Evolutionary conservation across 2,888 invertebrate genomes (phyloP).

Genomic region (Empis livida): DNA sequence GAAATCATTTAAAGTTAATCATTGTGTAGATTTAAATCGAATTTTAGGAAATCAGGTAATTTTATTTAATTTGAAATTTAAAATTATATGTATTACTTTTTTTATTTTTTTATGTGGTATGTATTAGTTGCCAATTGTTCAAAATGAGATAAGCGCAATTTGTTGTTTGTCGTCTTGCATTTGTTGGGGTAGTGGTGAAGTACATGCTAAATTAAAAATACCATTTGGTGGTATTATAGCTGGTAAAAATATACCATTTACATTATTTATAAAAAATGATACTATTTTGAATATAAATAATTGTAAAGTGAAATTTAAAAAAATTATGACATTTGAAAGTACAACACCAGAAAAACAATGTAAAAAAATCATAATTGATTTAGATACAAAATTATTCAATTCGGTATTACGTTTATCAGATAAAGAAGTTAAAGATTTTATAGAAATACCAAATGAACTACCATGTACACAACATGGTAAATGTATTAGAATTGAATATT

Average conservation of each 20-base stretch:
- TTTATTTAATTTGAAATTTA: background rate
- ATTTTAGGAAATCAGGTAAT: slow-evolving; percentile 50
- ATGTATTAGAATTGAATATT: slow-evolving; percentile 27
- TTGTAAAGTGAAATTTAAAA: background rate
- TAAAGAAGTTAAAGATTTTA: slow-evolving; percentile 19
- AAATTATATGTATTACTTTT: background rate
- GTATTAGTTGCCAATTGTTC: background rate
- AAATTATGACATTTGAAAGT: background rate
- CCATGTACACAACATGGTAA: slow-evolving; percentile 27
- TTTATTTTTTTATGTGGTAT: background rate
- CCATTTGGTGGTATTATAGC: slow-evolving; percentile 12
- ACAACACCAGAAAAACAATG: background rate
- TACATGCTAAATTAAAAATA: background rate
- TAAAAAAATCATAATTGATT: background rate
- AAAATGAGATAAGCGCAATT: too few relatives aligned
- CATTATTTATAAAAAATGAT: background rate
- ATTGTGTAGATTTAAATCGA: slow-evolving; percentile 64
- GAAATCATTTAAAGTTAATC: slow-evolving; percentile 45
- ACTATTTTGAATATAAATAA: background rate
- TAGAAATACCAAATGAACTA: slow-evolving; percentile 25
- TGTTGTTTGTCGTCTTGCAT: background rate
- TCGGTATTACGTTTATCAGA: slow-evolving; percentile 10
- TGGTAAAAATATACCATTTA: slow-evolving; percentile 9
- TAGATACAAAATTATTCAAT: slow-evolving; percentile 1
- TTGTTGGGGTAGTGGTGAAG: background rate